phyloP scores from a whole-genome alignment of 2,113 vertebrate genomes.

The Pica pica region DNA sequence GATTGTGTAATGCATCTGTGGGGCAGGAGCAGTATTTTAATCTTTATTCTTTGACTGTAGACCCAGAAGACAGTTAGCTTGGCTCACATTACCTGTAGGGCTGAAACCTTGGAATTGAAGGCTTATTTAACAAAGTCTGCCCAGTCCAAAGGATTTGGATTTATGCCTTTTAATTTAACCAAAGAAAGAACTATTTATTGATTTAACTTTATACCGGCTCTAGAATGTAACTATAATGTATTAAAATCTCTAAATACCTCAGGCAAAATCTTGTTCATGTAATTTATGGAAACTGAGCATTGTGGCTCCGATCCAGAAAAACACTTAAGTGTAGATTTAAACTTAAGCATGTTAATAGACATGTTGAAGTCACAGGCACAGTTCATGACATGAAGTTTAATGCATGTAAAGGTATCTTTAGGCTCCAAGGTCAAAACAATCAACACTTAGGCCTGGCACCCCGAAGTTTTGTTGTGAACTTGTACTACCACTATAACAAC shows the following conservation, averaged over 20 bases:
- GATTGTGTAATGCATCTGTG: neutral
- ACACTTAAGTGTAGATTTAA: slow-evolving; percentile 1
- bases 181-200: neutral
- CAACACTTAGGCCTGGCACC: neutral
- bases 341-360: neutral
- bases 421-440: neutral
- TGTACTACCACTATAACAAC: neutral
- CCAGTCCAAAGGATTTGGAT: neutral
- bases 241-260: slow-evolving; percentile 17
- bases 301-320: neutral
- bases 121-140: neutral
- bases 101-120: neutral
- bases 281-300: neutral
- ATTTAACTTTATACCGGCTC: slow-evolving; percentile 2
- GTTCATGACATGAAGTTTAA: neutral
- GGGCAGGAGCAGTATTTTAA: neutral
- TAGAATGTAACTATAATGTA: neutral
- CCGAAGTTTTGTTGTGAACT: neutral
- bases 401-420: neutral
- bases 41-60: neutral
- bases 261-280: slow-evolving; percentile 23
- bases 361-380: neutral
- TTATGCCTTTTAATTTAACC: slow-evolving; percentile 33
- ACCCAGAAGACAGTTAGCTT: neutral
- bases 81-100: neutral